phyloP scores from a whole-genome alignment of 2,113 vertebrate genomes.

The Corythaeola cristata region DNA sequence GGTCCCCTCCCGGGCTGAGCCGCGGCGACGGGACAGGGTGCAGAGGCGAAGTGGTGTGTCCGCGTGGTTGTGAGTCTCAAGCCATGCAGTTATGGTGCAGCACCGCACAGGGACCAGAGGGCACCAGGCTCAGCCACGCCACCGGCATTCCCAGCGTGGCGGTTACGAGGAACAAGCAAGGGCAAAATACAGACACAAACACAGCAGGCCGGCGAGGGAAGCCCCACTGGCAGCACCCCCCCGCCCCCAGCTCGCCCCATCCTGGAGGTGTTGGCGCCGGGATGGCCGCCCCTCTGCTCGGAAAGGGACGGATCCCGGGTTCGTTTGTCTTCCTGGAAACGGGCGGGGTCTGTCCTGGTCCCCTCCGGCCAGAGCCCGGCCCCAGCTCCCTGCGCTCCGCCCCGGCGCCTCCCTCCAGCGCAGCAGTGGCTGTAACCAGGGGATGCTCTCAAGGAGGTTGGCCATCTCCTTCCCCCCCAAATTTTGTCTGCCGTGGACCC shows the following conservation, averaged over 20 bases:
- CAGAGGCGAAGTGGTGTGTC: constrained; percentile 13
- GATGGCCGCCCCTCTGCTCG: background rate
- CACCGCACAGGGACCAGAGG: constrained; percentile 56
- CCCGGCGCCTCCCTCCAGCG: background rate
- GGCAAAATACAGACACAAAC: constrained; percentile 47
- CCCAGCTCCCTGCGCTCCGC: background rate
- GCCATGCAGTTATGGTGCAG: constrained; percentile 75
- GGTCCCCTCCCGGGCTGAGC: background rate
- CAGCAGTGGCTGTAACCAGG: background rate
- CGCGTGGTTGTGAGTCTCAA: constrained; percentile 67
- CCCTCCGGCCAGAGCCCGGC: background rate
- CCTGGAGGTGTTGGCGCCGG: accelerated
- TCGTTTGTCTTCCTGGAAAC: background rate
- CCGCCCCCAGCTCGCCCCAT: background rate
- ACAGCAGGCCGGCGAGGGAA: background rate
- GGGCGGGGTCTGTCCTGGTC: background rate
- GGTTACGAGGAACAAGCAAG: constrained; percentile 51
- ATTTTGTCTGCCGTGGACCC: background rate
- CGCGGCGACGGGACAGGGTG: background rate
- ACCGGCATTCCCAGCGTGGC: constrained; percentile 37
- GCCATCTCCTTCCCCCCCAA: no score
- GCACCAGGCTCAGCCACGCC: constrained; percentile 33
- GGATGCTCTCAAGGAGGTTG: background rate
- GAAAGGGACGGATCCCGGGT: background rate
- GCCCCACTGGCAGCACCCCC: background rate